Percentiles rank a stretch among this genome's conserved stretches.
Conservation (phyloP, 2,113 vertebrate genomes). For the Mustelus asterias region DNA sequence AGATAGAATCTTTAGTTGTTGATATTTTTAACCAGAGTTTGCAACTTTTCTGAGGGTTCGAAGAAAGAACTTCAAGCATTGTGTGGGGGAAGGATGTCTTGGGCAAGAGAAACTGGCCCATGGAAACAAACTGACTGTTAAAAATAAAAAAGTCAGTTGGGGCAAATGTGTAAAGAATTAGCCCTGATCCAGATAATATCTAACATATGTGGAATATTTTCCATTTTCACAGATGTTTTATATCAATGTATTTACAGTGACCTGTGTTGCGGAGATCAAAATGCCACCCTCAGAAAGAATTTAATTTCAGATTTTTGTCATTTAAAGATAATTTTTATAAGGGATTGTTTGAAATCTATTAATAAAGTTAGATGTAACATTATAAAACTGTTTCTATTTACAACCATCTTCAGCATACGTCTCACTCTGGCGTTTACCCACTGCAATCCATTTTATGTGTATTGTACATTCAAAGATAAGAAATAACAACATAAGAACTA, state of each 20-base stretch:
- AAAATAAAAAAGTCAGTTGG: conserved; percentile 3
- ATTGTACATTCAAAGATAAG: not conserved
- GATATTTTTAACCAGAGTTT: not conserved
- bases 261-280: not conserved
- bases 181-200: conserved; percentile 7
- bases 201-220: conserved; percentile 18
- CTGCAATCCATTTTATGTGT: not conserved
- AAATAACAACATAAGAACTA: too few relatives aligned
- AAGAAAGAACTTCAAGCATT: not conserved
- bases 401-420: not conserved
- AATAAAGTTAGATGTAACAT: not conserved
- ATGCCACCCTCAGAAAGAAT: not conserved
- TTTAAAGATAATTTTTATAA: not conserved
- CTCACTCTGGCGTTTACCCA: not conserved
- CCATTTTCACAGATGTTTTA: not conserved
- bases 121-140: not conserved
- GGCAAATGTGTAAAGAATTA: conserved; percentile 25
- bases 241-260: not conserved
- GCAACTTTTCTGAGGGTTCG: not conserved
- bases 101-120: not conserved
- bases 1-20: not conserved
- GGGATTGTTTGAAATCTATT: not conserved
- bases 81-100: not conserved
- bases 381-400: not conserved
- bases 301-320: not conserved